phyloP scores from a whole-genome alignment of 2,888 invertebrate genomes.

The Rhagophthalmus giganteus region DNA sequence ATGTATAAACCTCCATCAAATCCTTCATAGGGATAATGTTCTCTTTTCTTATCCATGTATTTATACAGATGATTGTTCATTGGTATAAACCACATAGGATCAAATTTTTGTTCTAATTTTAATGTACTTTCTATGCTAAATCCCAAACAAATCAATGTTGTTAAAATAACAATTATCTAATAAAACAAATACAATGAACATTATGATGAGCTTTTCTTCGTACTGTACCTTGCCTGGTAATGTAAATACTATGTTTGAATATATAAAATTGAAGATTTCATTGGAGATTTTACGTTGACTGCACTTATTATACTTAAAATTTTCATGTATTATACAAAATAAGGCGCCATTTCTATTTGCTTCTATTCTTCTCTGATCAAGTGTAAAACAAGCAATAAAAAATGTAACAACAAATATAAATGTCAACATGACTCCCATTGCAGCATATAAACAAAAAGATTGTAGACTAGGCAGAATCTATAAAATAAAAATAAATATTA shows the following conservation, averaged over 20 bases:
- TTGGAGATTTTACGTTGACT: constrained; percentile 63
- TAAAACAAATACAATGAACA: too few species aligned
- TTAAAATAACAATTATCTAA: constrained; percentile 62
- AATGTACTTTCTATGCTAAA: constrained; percentile 66
- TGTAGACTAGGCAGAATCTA: constrained; percentile 77
- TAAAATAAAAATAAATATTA: constrained; percentile 34
- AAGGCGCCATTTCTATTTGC: constrained; percentile 66
- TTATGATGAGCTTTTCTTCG: too few species aligned
- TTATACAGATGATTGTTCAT: constrained; percentile 67
- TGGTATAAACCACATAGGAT: constrained; percentile 79
- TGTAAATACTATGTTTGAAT: constrained; percentile 68
- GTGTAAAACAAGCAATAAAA: constrained; percentile 74
- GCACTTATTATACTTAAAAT: constrained; percentile 57
- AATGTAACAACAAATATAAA: constrained; percentile 79
- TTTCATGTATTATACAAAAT: constrained; percentile 68
- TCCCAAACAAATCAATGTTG: constrained; percentile 63
- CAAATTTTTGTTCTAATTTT: constrained; percentile 75
- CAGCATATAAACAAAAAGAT: constrained; percentile 82
- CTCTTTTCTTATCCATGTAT: constrained; percentile 60
- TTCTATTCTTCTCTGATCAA: constrained; percentile 69
- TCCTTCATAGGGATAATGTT: constrained; percentile 69
- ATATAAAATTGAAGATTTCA: constrained; percentile 62
- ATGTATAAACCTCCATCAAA: constrained; percentile 67
- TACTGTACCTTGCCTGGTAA: constrained; percentile 63
- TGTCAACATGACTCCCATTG: constrained; percentile 73